Evolutionary conservation across 2,113 vertebrate genomes (phyloP).

Genomic region (Hippolais icterina): DNA sequence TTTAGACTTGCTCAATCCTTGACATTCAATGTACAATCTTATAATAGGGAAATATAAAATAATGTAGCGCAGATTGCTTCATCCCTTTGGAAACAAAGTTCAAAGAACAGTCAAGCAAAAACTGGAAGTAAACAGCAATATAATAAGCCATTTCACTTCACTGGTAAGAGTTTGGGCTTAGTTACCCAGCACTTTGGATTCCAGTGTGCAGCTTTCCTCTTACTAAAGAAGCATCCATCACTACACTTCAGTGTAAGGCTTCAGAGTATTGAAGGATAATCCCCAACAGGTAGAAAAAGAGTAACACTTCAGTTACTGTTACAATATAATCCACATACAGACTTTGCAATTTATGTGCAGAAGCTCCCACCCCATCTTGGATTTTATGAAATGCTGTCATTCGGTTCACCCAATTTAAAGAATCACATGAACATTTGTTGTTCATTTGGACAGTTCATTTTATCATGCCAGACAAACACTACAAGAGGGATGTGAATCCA

Average conservation of each 20-base stretch:
- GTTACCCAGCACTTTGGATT: neutral
- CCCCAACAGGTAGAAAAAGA: neutral
- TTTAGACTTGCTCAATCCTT: neutral
- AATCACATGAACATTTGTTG: neutral
- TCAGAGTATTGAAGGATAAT: neutral
- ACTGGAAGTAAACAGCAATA: neutral
- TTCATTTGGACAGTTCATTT: neutral
- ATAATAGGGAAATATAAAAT: neutral
- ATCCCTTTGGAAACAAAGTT: neutral
- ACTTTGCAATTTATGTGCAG: rapidly evolving
- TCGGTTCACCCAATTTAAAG: neutral
- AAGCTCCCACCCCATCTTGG: neutral
- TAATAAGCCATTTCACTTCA: neutral
- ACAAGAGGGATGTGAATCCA: rapidly evolving
- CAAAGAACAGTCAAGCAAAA: neutral
- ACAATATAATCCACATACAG: neutral
- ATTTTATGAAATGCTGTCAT: neutral
- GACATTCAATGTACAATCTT: neutral
- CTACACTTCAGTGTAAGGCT: neutral
- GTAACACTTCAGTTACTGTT: rapidly evolving
- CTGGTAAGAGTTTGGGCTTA: neutral
- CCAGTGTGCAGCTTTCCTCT: neutral
- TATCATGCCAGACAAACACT: neutral
- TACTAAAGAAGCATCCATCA: neutral
- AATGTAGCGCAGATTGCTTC: neutral